A percentile compares a stretch with the other conserved stretches of the same genome.
Evolutionary conservation across 2,888 invertebrate species (phyloP).

Genomic region (Cyrtodaria siliqua): DNA sequence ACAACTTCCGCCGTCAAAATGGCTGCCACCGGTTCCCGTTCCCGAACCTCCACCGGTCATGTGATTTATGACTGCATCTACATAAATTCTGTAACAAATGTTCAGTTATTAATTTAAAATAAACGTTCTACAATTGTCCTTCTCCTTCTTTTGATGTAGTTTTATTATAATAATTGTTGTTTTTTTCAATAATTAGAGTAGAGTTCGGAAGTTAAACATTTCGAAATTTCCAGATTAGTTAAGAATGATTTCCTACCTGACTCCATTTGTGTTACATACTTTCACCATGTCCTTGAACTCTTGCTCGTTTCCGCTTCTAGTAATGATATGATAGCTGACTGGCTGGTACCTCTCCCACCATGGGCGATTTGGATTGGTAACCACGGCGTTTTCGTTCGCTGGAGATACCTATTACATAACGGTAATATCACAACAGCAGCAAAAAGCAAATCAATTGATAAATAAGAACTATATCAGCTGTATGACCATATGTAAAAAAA

Average conservation of each 20-base stretch:
- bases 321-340: slow-evolving; percentile 78
- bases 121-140: too few relatives aligned
- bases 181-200: too few relatives aligned
- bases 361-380: slow-evolving; percentile 76
- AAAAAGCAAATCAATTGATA: too few relatives aligned
- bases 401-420: slow-evolving; percentile 82
- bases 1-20: slow-evolving; percentile 76
- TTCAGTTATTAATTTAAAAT: too few relatives aligned
- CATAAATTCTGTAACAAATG: slow-evolving; percentile 90
- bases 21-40: slow-evolving; percentile 88
- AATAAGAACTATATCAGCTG: too few relatives aligned
- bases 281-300: slow-evolving; percentile 78
- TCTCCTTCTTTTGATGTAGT: too few relatives aligned
- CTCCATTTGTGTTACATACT: slow-evolving; percentile 74
- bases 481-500: too few relatives aligned
- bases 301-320: slow-evolving; percentile 77
- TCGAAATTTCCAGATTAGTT: too few relatives aligned
- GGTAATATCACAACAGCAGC: too few relatives aligned
- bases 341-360: slow-evolving; percentile 84
- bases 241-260: slow-evolving; percentile 70
- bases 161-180: too few relatives aligned
- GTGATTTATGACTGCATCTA: slow-evolving; percentile 93
- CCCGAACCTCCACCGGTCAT: slow-evolving; percentile 90
- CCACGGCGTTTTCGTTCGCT: slow-evolving; percentile 78
- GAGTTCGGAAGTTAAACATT: too few relatives aligned